These are phyloP conservation scores for Meda fulgida DNA, from an alignment of 2,797 vertebrate genomes.

Conservation along the genomic window DNA sequence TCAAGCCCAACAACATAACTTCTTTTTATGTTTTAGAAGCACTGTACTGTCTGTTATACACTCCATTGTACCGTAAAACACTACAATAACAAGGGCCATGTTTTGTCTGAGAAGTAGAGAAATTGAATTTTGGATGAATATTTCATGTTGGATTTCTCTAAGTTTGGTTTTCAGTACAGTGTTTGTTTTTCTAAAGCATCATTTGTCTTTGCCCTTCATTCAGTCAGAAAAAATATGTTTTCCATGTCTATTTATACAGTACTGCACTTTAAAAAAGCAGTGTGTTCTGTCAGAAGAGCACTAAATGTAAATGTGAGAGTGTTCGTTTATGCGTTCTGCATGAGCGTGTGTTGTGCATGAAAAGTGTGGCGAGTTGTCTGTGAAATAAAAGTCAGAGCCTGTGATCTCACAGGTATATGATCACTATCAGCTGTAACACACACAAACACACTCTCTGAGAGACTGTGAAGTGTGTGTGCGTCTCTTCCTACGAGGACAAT, in stretches of 20 bases:
- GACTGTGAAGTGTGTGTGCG: slow-evolving; percentile 13
- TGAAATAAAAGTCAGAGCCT: slow-evolving; percentile 76
- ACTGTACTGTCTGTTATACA: not conserved
- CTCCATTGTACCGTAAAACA: not conserved
- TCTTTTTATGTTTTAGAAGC: not conserved
- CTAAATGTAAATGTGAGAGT: slow-evolving; percentile 75
- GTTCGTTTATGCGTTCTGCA: not conserved
- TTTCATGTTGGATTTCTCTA: not conserved
- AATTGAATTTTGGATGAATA: not conserved
- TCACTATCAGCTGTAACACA: slow-evolving; percentile 41
- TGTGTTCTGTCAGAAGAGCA: slow-evolving; percentile 82
- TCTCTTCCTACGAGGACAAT: slow-evolving; percentile 23
- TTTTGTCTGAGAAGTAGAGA: not conserved
- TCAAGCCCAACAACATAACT: not conserved
- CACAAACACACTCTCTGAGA: slow-evolving; percentile 10
- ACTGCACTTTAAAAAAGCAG: slow-evolving; percentile 69
- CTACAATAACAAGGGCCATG: not conserved
- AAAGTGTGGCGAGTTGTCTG: slow-evolving; percentile 73
- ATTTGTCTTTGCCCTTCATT: slow-evolving; percentile 29
- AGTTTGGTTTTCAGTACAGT: not conserved
- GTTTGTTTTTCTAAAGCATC: slow-evolving; percentile 18
- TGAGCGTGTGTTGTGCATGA: not conserved
- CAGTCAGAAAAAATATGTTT: not conserved
- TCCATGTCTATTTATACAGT: slow-evolving; percentile 24
- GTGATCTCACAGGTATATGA: slow-evolving; percentile 56